Percentiles rank a stretch among this genome's conserved stretches.
phyloP scores from a whole-genome alignment of 92 coral and sea anemone genomes.

The Parazoanthus swiftii region DNA sequence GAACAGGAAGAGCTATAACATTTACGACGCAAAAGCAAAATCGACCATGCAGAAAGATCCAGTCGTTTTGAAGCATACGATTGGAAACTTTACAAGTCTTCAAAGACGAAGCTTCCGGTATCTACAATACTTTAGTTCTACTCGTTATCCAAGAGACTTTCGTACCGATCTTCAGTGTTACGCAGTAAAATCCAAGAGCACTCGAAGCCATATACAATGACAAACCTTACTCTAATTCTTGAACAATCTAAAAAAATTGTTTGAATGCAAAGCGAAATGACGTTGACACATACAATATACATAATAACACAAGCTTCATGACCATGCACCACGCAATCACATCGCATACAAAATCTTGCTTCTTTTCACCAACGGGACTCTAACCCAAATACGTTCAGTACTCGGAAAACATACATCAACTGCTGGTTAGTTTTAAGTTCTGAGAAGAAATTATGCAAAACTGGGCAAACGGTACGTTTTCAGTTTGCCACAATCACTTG shows the following conservation, averaged over 20 bases:
- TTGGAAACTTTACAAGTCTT: slow-evolving; percentile 39
- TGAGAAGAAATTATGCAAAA: not conserved
- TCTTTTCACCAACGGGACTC: not conserved
- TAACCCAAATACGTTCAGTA: not conserved
- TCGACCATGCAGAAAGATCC: slow-evolving; percentile 30
- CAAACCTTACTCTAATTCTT: not conserved
- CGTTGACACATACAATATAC: slow-evolving; percentile 25
- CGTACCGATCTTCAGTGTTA: not conserved
- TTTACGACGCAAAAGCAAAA: slow-evolving; percentile 19
- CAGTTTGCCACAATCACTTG: not conserved
- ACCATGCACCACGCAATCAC: slow-evolving; percentile 27
- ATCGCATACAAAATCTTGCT: not conserved
- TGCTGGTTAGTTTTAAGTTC: not conserved
- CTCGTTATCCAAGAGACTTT: not conserved
- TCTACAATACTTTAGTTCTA: not conserved
- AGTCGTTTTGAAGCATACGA: not conserved
- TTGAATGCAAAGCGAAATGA: slow-evolving; percentile 36
- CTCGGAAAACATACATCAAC: not conserved
- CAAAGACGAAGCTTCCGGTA: slow-evolving; percentile 20
- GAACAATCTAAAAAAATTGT: not conserved
- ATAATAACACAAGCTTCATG: not conserved
- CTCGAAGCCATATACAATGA: not conserved
- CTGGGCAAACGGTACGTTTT: not conserved
- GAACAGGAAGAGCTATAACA: slow-evolving; percentile 12
- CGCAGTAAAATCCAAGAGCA: not conserved